These are phyloP conservation scores for Bergia sp. DNA, from an alignment of 92 coral and sea anemone species.

Conservation along the genomic window DNA sequence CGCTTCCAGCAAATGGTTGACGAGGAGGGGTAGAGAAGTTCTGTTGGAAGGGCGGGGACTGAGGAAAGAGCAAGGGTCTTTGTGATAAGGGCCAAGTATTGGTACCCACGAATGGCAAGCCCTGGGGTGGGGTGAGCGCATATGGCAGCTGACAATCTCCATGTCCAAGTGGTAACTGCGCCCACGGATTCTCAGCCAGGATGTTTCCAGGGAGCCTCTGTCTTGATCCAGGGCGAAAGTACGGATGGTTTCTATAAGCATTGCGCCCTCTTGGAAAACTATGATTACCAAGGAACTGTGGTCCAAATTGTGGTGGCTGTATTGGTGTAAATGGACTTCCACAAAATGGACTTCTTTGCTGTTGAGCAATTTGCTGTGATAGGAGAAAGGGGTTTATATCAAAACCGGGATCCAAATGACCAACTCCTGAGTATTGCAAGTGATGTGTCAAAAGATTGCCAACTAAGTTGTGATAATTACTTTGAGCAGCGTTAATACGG, in stretches of 20 bases:
- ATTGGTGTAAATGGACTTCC: neutral
- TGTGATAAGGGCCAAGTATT: constrained; percentile 19
- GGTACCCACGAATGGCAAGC: neutral
- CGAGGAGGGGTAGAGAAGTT: neutral
- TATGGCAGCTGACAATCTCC: neutral
- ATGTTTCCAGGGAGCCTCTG: neutral
- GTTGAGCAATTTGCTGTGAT: neutral
- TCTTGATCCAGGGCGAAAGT: neutral
- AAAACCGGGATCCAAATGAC: neutral
- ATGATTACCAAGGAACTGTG: neutral
- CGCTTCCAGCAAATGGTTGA: neutral
- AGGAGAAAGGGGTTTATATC: neutral
- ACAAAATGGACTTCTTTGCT: neutral
- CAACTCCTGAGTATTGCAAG: neutral
- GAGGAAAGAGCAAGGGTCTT: neutral
- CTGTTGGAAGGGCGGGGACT: neutral
- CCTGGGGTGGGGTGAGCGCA: neutral
- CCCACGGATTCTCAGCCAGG: neutral
- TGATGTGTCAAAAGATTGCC: neutral
- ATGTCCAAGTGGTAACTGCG: neutral
- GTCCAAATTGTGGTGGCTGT: constrained; percentile 2
- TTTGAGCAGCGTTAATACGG: neutral
- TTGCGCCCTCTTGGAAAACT: neutral
- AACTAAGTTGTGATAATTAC: neutral
- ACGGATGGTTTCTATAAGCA: neutral